A percentile compares a stretch with the other conserved stretches of the same genome.
phyloP scores from a whole-genome alignment of 2,113 vertebrate genomes.

The Pterocles gutturalis region DNA sequence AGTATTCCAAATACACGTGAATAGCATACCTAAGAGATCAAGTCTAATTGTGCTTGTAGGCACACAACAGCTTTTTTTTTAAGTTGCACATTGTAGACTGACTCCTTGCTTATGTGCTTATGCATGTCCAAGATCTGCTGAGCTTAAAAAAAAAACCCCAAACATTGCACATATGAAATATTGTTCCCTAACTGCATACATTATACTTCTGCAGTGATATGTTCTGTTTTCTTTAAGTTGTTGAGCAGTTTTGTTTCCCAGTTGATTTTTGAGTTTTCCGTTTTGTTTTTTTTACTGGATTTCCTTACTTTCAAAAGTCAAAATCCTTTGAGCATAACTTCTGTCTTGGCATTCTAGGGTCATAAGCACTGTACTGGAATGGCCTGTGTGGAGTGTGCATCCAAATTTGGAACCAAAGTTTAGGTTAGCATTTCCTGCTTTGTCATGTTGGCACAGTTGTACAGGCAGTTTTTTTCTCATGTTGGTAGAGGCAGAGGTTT shows the following conservation, averaged over 20 bases:
- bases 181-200: background rate
- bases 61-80: background rate
- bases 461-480: background rate
- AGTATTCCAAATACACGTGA: background rate
- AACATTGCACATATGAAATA: background rate
- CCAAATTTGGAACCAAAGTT: constrained; percentile 51
- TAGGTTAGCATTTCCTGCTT: constrained; percentile 23
- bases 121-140: background rate
- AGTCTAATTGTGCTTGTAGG: background rate
- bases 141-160: background rate
- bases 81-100: background rate
- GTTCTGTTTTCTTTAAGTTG: background rate
- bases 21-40: background rate
- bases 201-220: background rate
- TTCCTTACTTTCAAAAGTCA: background rate
- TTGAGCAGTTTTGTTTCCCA: background rate
- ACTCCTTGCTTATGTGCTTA: background rate
- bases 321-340: background rate
- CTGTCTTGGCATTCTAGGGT: background rate
- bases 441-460: background rate
- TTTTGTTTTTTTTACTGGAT: background rate
- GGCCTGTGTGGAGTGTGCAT: background rate
- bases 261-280: background rate
- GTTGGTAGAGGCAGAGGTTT: background rate
- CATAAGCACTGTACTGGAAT: background rate